Percentiles rank a stretch among this genome's conserved stretches.
phyloP scores from a whole-genome alignment of 2,113 vertebrate species.

The Sinocyclocheilus rhinocerous region DNA sequence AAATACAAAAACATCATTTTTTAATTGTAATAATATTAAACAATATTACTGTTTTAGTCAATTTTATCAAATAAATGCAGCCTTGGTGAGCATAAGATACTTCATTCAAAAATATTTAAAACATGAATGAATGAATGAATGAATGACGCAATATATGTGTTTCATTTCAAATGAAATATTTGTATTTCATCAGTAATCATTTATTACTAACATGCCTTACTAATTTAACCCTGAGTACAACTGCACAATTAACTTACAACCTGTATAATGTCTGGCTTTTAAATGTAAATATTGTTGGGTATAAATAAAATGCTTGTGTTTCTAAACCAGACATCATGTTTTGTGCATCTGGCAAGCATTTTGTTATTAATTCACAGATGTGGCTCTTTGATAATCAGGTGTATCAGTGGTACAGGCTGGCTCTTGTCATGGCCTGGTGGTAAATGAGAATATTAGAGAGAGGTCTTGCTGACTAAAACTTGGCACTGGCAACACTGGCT shows the following conservation, averaged over 20 bases:
- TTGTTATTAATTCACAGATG: constrained; percentile 16
- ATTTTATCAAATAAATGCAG: neutral
- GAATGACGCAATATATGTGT: no score
- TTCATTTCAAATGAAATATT: neutral
- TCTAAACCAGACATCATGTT: constrained; percentile 1
- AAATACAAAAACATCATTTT: neutral
- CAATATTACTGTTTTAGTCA: neutral
- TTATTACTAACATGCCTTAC: neutral
- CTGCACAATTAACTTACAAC: neutral
- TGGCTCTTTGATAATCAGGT: constrained; percentile 16
- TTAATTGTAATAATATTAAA: neutral
- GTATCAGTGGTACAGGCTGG: neutral
- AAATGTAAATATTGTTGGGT: neutral
- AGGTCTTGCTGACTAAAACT: constrained; percentile 31
- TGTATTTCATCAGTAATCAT: neutral
- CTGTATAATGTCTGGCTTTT: neutral
- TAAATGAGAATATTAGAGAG: constrained; percentile 27
- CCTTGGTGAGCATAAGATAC: neutral
- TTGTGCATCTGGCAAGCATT: neutral
- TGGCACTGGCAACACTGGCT: constrained; percentile 3
- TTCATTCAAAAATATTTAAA: neutral
- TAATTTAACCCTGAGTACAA: neutral
- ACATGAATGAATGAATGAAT: neutral
- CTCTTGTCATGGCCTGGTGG: neutral
- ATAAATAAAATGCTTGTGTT: neutral